Base-by-base conservation (phyloP, 2,113 vertebrate species). In the Odontesthes bonariensis region DNA sequence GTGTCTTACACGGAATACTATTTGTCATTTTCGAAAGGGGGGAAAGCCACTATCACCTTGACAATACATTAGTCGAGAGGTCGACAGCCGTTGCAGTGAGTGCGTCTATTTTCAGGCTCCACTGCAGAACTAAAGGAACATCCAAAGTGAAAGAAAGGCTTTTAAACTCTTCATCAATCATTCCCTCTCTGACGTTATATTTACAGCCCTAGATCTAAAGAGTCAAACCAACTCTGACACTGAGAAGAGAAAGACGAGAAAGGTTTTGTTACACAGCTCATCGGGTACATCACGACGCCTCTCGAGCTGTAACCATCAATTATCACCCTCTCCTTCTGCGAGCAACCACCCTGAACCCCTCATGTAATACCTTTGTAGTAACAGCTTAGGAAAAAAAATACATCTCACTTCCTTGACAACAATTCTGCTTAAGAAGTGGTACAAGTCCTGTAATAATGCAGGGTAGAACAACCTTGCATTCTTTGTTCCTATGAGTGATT, bases 161-260 rank as follows among this genome's bases (percentile, higher is more conserved):
- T 76, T 73, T 60, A 64, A 65, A 75, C 42, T 47, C 12, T 13
- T 23, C 71, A 61, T 78, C 64, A 69, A 33, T 70, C 57, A 69
- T 71, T 60, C 46, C 62, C 56, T 65, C 64, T 65, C 44, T 53
- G 58, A 33, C 1, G 1, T 62, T 32, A 71, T 71, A 67, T 62
- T 78, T 66, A 81, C 65, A 44, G 40, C 10, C 32, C 23, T 35
- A 17, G 77, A 66, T 80, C 35, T 6, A 69, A 67, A 57, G 66
- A 33, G 55, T 79, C 51, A 58, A 58, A 64, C 55, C 3, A 9
- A 20, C 72, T 42, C 51, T 58, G 61, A 70, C 11, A 73, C 55
- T 2, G 46, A 65, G 53, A 67, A 13, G 38, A 66, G 42, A 33
- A 46, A 71, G 54, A 13, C 1, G 0, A 38, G 38, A 56, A 72